Base-by-base conservation (phyloP, 1,140 invertebrate genomes). In the Linepithema humile region DNA sequence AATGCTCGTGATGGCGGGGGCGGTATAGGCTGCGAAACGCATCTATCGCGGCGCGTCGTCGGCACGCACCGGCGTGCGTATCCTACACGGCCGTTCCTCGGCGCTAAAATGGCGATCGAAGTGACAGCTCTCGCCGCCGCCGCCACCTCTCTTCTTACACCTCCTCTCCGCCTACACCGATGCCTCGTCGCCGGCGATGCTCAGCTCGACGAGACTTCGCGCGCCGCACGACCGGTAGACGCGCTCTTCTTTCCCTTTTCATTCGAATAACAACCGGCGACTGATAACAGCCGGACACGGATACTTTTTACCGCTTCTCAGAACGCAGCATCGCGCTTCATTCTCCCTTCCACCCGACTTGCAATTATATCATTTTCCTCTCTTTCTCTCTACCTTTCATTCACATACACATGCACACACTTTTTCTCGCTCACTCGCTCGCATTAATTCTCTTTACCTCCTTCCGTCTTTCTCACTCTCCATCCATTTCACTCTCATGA, bases 81-180 rank as follows among this genome's bases (percentile, higher is more conserved):
- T 91, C 91, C 90, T 43, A 40, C 62, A 43, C 92, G 86, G 75
- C 57, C 84, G 74, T 86, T 88, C 75, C 86, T 86, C 90, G 91
- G 90, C 92, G 90, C 91, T 94, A 94, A 94, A 94, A 94, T 94
- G 93, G 93, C 93, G 93, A 93, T 93, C 93, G 91, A 93, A 93
- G 91, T 93, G 93, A 93, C 93, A 93, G 92, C 91, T 94, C 84
- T 88, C 86, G 83, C 80, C 85, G 85, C 84, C 89, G 75, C 86
- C 35, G 69, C 48, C 29, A 17, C 23, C 12, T 53, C 32, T 17
- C 55, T 40, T 80, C 82, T 67, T 72, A 45, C 10, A 9, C 70
- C 12, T 3, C 7, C 4, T 29, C 23, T 29, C 3, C 50, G 32
- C 40, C 35, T 38, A 38, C 53, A 1, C 40, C 7, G 2, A 23